Evolutionary conservation across 2,797 vertebrate species (phyloP).

Genomic region (Siniperca obscura): DNA sequence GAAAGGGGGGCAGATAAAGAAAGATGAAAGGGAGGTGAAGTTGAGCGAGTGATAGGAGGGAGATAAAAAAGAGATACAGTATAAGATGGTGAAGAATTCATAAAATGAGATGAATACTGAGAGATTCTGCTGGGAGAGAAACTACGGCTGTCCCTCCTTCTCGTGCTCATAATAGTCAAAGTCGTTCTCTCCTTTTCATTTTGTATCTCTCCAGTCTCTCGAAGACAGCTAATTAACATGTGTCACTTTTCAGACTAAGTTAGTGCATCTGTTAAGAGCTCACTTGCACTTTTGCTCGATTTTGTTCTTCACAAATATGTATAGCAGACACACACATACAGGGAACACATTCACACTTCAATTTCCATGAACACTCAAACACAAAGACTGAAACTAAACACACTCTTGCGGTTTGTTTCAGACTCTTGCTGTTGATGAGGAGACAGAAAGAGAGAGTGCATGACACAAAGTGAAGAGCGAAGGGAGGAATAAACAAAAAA

Average conservation of each 20-base stretch:
- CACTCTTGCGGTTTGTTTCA: neutral
- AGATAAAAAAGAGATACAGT: neutral
- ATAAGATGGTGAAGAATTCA: neutral
- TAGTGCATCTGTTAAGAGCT: slow-evolving; percentile 28
- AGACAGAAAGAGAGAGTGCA: neutral
- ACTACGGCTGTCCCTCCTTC: neutral
- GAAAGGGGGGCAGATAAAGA: neutral
- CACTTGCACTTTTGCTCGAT: slow-evolving; percentile 26
- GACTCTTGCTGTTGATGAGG: slow-evolving; percentile 9
- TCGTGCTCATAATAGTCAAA: neutral
- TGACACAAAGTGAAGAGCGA: slow-evolving; percentile 3
- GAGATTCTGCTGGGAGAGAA: neutral
- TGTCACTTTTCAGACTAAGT: slow-evolving; percentile 24
- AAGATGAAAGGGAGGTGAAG: neutral
- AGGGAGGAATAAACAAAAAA: slow-evolving; percentile 29
- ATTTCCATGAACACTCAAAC: neutral
- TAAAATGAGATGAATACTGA: neutral
- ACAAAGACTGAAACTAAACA: slow-evolving; percentile 15
- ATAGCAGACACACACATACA: neutral
- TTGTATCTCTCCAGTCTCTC: slow-evolving; percentile 5
- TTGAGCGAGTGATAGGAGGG: neutral
- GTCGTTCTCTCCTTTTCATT: neutral
- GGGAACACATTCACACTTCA: neutral
- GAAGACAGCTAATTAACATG: slow-evolving; percentile 25
- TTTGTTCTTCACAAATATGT: slow-evolving; percentile 35